Base-by-base conservation (phyloP, 2,797 vertebrate species). In the Amniataba percoides region DNA sequence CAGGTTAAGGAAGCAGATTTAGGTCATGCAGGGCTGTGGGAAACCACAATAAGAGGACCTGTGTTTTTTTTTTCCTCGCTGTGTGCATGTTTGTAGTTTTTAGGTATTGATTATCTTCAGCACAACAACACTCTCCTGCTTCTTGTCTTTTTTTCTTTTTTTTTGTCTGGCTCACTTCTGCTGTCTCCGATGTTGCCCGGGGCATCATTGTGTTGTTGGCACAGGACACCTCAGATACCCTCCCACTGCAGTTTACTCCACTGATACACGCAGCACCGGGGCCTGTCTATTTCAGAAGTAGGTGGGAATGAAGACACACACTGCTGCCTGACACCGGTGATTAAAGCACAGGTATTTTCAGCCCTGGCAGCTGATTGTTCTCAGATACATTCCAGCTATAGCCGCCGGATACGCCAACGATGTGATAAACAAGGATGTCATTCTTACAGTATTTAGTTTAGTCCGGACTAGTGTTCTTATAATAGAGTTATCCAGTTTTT, bases 321-420 rank as follows among this genome's bases (percentile, higher is more conserved):
- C 74, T 43, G 14, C n/a, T n/a, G 2, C 19, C 64, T 34, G 67
- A 53, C 42, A 72, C 27, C 10, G 34, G 59, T 57, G 31, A 69
- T 84, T 68, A 70, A 57, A 31, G 66, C 77, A 23, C 67, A 19
- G 25, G 45, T 78, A 49, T 52, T 65, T 60, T 80, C 42, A 73
- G 12, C 39, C 1, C 3, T 19, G 19, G 40, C 31, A 1, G 57
- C 19, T 51, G 40, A 63, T 82, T 55, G 42, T 67, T 73, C 55
- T 31, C 1, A 27, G 18, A n/a, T 66, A 18, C 25, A 65, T 83
- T 71, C 46, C 57, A 68, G 58, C 53, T 42, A 23, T 53, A 62
- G 63, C 62, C 12, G 3, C 58, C 23, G 34, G 70, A 12, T 53
- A 0, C 14, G 16, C 4, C 14, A 40, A 21, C 27, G 15, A 7